A percentile compares a stretch with the other conserved stretches of the same genome.
These are phyloP conservation scores for Formica exsecta DNA, from an alignment of 1,140 invertebrate species.

Conservation along the genomic window DNA sequence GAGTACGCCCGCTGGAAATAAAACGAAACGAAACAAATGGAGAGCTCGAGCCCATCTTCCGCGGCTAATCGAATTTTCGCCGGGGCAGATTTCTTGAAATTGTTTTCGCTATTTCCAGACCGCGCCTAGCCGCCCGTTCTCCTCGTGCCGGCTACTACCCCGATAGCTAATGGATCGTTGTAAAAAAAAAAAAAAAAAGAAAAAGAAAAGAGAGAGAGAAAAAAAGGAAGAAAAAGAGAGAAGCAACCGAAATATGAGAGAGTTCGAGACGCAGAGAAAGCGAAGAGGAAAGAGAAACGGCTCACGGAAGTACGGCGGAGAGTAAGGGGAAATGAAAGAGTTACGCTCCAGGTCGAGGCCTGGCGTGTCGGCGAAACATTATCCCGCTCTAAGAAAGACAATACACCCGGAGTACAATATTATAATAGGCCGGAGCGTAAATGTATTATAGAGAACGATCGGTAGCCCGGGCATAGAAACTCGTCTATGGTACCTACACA, in stretches of 20 bases:
- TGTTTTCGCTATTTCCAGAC: conserved; percentile 83
- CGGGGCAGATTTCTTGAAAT: conserved; percentile 85
- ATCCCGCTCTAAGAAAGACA: conserved; percentile 76
- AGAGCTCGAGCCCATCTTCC: conserved; percentile 83
- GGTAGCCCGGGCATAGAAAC: conserved; percentile 74
- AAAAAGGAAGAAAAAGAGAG: background rate
- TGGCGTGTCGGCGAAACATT: conserved; percentile 79
- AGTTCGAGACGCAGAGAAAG: conserved; percentile 47
- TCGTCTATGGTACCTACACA: conserved; percentile 67
- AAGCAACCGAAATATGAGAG: conserved; percentile 17
- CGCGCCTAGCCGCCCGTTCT: conserved; percentile 63
- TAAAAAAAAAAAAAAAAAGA: conserved; percentile 63
- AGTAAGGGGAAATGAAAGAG: conserved; percentile 75
- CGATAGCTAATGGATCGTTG: conserved; percentile 73
- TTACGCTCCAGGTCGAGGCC: conserved; percentile 73
- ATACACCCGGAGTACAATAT: conserved; percentile 78
- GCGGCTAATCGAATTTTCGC: conserved; percentile 86
- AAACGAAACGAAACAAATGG: conserved; percentile 79
- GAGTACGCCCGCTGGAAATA: conserved; percentile 59
- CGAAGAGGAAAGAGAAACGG: conserved; percentile 35
- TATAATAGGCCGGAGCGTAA: conserved; percentile 79
- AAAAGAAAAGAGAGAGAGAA: conserved; percentile 36
- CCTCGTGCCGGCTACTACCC: conserved; percentile 49
- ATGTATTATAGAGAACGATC: conserved; percentile 78
- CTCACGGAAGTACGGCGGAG: conserved; percentile 37